Base-by-base conservation (phyloP, 2,113 vertebrate species). In the Sapayoa aenigma region DNA sequence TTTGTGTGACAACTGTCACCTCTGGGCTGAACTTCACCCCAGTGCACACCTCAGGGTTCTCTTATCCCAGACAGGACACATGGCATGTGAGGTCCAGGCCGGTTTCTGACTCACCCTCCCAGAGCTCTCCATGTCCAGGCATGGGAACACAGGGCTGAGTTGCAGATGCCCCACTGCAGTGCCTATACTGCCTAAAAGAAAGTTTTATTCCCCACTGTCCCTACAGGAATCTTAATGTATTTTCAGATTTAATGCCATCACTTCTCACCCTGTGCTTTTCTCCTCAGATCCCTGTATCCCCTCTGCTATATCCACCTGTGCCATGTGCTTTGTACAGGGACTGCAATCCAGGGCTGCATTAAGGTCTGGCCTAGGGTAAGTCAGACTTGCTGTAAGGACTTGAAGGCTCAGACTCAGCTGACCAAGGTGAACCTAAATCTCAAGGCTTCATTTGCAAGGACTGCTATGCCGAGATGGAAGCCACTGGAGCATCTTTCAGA, bases 91-190 rank as follows among this genome's bases (percentile, higher is more conserved):
- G 50, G 49, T 16, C 67, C 50, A 16, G 53, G 55, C 33, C 41
- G 35, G 33, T 67, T 66, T 87, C 77, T 47, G 84, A 7, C 42
- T 4, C 19, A 7, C 33, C 37, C 39, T 80, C 27, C 35, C 41
- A 33, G 37, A 52, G 76, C 49, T 49, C 31, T 72, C 42, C 47
- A 25, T 20, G 66, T 13, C 39, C 52, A 31, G 37, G 23, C 1
- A 0, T 14, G 12, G 42, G 27, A 53, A 41, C 0, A 0, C 23
- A 17, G 73, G 33, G 21, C 49, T 80, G 52, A 63, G 59, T 59
- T 5, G 53, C 84, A 86, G 37, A 76, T 5, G 4, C 14, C 17
- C 12, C n/a, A 5, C 33, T 22, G 23, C 27, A 52, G 75, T 3
- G 2, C 24, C 50, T 28, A 4, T 9, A 22, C 1, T 25, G 17